phyloP scores from a whole-genome alignment of 1,140 invertebrate species.

The Bombyx mori region ASM3026992v2 NC_085121.1:10724001-10724500 shows the following conservation, averaged over 20 bases:
- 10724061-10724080: background rate
- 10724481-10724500: conserved; percentile 47
- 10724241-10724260: conserved; percentile 51
- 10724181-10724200: background rate
- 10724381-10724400: background rate
- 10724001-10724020: too few species aligned
- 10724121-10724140: background rate
- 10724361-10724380: conserved; percentile 7
- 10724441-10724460: too few species aligned
- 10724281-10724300: conserved; percentile 53
- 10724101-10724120: background rate
- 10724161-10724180: background rate
- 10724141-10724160: too few species aligned
- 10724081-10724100: background rate
- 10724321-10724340: conserved; percentile 41
- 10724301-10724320: conserved; percentile 53
- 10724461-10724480: conserved; percentile 6
- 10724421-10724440: too few species aligned
- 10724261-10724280: conserved; percentile 46
- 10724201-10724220: conserved; percentile 29
- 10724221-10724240: conserved; percentile 58
- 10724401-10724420: too few species aligned
- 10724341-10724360: conserved; percentile 1
- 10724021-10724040: too few species aligned
- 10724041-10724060: background rate